These are phyloP conservation scores for Adela reaumurella DNA, from an alignment of 2,888 invertebrate genomes.

Conservation along the genomic window DNA sequence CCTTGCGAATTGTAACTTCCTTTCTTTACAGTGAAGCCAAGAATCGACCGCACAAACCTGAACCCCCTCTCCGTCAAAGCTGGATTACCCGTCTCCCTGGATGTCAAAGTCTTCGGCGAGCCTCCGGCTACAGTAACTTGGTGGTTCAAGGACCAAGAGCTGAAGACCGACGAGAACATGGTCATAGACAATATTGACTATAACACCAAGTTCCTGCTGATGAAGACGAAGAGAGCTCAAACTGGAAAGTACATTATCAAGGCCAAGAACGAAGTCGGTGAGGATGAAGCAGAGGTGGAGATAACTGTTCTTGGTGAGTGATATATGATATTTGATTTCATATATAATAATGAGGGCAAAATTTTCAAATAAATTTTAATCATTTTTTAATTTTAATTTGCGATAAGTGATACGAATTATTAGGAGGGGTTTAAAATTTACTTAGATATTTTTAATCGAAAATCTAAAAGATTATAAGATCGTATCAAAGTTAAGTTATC, in stretches of 20 bases:
- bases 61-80: conserved; percentile 82
- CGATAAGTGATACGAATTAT: no score
- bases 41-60: conserved; percentile 87
- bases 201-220: conserved; percentile 85
- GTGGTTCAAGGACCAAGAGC: conserved; percentile 71
- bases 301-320: conserved; percentile 70
- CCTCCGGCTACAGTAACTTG: conserved; percentile 91
- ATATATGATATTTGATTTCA: no score
- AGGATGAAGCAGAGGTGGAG: conserved; percentile 87
- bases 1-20: no score
- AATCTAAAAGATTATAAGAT: no score
- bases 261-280: conserved; percentile 90
- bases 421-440: no score
- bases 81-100: conserved; percentile 82
- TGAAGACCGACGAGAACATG: conserved; percentile 59
- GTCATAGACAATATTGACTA: conserved; percentile 84
- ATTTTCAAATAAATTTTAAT: no score
- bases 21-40: conserved; percentile 91
- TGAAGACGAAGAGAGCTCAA: conserved; percentile 75
- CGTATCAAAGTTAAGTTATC: no score
- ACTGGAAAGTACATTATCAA: conserved; percentile 86
- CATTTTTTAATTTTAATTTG: no score
- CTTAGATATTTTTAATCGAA: no score
- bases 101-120: conserved; percentile 88
- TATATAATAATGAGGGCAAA: no score